These are phyloP conservation scores for Chloroceryle aenea DNA, from an alignment of 2,113 vertebrate species.

Conservation along the genomic window DNA sequence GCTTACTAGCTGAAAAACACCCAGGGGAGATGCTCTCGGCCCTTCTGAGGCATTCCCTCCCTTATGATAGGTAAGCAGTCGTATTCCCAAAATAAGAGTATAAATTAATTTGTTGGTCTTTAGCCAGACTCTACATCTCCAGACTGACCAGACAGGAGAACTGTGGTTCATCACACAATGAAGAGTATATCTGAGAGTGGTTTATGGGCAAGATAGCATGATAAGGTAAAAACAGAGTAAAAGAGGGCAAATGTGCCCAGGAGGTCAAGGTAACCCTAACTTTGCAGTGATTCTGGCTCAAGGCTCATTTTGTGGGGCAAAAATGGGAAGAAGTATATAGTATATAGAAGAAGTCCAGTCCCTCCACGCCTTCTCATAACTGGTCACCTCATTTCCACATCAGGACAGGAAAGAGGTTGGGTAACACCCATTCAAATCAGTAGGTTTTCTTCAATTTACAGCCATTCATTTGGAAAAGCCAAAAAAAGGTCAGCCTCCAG, in stretches of 20 bases:
- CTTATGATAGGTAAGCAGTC: not conserved
- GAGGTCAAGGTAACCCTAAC: rapidly evolving
- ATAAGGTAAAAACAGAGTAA: not conserved
- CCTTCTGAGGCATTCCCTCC: not conserved
- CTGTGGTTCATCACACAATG: not conserved
- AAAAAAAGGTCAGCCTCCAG: not conserved
- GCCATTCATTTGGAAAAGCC: not conserved
- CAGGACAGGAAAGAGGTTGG: not conserved
- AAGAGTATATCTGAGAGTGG: rapidly evolving
- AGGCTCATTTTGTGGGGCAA: not conserved
- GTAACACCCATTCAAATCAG: not conserved
- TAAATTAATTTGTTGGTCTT: not conserved
- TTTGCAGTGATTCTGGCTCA: not conserved
- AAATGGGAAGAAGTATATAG: not conserved
- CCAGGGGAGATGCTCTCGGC: not conserved
- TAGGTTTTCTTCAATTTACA: not conserved
- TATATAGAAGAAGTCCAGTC: not conserved
- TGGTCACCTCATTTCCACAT: not conserved
- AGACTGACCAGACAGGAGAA: not conserved
- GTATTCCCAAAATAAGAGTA: not conserved
- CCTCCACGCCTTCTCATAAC: not conserved
- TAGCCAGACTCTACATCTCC: not conserved
- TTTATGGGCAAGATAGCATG: not conserved
- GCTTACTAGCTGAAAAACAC: not conserved
- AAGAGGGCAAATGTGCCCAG: not conserved